Conservation (phyloP, 2,797 vertebrate genomes). For the Xiphorhynchus erythropygius region DNA sequence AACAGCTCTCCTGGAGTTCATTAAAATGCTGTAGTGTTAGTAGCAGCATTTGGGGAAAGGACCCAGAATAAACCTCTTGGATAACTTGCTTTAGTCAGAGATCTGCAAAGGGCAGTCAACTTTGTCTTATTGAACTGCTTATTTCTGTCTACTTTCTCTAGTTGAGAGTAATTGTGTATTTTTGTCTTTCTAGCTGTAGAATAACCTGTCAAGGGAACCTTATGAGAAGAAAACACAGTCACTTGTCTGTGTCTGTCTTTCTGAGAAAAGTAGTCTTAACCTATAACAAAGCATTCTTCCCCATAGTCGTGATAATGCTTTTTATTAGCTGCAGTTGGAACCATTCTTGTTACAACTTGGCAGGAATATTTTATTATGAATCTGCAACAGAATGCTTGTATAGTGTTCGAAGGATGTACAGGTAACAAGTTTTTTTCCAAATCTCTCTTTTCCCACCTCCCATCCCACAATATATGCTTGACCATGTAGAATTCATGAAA, state of each 20-base stretch:
- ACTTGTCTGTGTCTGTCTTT: background rate
- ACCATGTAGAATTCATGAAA: background rate
- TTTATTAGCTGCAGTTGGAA: background rate
- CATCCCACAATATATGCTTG: background rate
- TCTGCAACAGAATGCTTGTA: background rate
- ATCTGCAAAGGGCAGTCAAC: background rate
- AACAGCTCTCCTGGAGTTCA: background rate
- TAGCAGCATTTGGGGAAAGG: background rate
- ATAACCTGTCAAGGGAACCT: background rate
- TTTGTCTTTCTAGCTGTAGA: background rate
- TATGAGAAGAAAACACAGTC: background rate
- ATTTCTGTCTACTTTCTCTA: background rate
- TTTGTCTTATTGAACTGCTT: background rate
- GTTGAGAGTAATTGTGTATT: background rate
- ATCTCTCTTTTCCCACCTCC: background rate
- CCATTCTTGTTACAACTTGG: background rate
- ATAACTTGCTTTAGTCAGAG: background rate
- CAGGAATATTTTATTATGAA: background rate
- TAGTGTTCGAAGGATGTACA: background rate
- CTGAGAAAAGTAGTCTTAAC: background rate
- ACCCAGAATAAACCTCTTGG: background rate
- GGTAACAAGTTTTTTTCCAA: background rate
- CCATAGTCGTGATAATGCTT: background rate
- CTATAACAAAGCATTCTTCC: background rate
- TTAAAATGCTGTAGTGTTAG: background rate